phyloP scores from a whole-genome alignment of 2,797 vertebrate species.

The Acrocephalus scirpaceus region DNA sequence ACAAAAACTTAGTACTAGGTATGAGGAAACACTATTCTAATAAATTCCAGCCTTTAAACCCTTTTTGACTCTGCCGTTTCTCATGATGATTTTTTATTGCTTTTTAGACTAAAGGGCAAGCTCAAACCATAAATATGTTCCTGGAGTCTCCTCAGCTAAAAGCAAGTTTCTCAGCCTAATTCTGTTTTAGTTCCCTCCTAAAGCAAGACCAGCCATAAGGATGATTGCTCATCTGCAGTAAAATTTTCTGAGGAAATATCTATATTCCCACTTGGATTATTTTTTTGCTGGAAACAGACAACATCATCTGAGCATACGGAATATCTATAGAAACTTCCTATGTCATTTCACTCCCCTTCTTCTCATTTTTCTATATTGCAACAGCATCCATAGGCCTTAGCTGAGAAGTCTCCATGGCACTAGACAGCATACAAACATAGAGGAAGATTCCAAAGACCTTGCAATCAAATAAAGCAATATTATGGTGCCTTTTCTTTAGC shows the following conservation, averaged over 20 bases:
- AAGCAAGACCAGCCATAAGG: neutral
- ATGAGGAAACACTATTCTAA: slow-evolving; percentile 47
- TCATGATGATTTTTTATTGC: slow-evolving; percentile 29
- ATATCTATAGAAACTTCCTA: neutral
- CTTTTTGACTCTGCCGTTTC: neutral
- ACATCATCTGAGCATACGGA: neutral
- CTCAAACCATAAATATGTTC: neutral
- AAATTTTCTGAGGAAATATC: neutral
- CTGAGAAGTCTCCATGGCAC: slow-evolving; percentile 36
- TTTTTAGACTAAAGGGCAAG: slow-evolving; percentile 23
- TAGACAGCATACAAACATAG: slow-evolving; percentile 38
- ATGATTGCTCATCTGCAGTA: neutral
- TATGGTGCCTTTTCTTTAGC: slow-evolving; percentile 49
- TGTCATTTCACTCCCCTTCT: neutral
- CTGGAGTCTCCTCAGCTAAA: neutral
- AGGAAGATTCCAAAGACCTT: neutral
- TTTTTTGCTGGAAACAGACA: neutral
- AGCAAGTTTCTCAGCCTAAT: neutral
- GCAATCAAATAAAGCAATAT: slow-evolving; percentile 47
- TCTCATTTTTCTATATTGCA: neutral
- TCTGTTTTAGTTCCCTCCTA: neutral
- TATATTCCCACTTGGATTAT: neutral
- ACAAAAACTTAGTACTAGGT: neutral
- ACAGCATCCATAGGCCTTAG: neutral
- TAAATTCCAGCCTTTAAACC: slow-evolving; percentile 47